phyloP scores from a whole-genome alignment of 2,797 vertebrate genomes.

The Phalanger gymnotis region DNA sequence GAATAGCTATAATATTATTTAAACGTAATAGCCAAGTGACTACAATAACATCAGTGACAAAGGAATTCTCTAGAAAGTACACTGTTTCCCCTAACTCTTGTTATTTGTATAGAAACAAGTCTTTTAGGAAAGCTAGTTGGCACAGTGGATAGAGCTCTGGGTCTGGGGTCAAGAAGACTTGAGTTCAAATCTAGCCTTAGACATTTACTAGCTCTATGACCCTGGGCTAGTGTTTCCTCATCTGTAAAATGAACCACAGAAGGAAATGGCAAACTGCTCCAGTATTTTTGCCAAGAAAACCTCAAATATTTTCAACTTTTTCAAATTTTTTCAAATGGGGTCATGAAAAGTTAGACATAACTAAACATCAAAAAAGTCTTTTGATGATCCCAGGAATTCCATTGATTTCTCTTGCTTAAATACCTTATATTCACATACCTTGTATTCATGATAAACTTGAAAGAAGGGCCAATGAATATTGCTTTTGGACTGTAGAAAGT shows the following conservation, averaged over 20 bases:
- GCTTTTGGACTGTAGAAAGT: neutral
- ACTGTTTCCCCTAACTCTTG: neutral
- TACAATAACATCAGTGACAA: neutral
- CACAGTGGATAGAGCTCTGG: neutral
- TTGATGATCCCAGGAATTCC: slow-evolving; percentile 15
- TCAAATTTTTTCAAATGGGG: no score
- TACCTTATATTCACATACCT: neutral
- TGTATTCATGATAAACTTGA: neutral
- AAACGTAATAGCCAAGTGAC: neutral
- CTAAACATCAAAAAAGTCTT: neutral
- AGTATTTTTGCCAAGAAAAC: neutral
- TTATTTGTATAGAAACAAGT: slow-evolving; percentile 3
- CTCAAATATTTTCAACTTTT: no score
- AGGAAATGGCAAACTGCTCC: neutral
- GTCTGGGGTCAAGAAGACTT: neutral
- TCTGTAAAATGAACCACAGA: neutral
- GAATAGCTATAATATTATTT: neutral
- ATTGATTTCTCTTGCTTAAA: neutral
- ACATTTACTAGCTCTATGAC: neutral
- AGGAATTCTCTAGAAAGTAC: slow-evolving; percentile 1
- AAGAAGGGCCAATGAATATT: neutral
- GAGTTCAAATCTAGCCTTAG: neutral
- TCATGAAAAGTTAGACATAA: neutral
- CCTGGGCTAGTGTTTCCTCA: neutral
- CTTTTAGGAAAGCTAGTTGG: neutral